A percentile compares a stretch with the other conserved stretches of the same genome.
Evolutionary conservation across 92 coral and sea anemone genomes (phyloP).

Genomic region (Meandrina meandrites): DNA sequence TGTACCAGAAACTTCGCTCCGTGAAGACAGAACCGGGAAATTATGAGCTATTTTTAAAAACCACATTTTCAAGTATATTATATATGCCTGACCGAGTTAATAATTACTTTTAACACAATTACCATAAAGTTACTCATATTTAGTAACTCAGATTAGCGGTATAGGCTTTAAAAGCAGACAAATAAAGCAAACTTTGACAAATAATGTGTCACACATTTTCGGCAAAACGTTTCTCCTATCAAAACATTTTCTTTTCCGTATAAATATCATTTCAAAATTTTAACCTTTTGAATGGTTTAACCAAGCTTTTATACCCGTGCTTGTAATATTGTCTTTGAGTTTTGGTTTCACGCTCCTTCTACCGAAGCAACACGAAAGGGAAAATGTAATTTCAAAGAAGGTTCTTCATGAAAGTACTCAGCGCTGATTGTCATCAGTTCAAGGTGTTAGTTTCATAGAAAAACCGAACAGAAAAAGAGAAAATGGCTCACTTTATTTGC

Average conservation of each 20-base stretch:
- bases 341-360: too few species aligned
- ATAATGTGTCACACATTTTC: not conserved
- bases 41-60: not conserved
- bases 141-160: not conserved
- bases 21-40: not conserved
- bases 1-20: conserved; percentile 1
- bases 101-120: not conserved
- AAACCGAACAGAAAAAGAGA: too few species aligned
- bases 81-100: not conserved
- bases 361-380: too few species aligned
- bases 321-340: not conserved
- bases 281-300: not conserved
- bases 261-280: not conserved
- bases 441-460: too few species aligned
- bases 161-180: not conserved
- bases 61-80: not conserved
- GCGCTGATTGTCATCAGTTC: too few species aligned
- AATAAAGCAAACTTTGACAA: not conserved
- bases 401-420: too few species aligned
- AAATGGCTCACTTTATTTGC: not conserved
- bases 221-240: not conserved
- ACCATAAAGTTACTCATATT: not conserved
- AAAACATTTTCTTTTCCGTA: too few species aligned
- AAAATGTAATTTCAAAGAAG: too few species aligned
- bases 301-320: not conserved